These are phyloP conservation scores for Nycticebus coucang DNA, from an alignment of 2,113 vertebrate species.

Conservation along the genomic window DNA sequence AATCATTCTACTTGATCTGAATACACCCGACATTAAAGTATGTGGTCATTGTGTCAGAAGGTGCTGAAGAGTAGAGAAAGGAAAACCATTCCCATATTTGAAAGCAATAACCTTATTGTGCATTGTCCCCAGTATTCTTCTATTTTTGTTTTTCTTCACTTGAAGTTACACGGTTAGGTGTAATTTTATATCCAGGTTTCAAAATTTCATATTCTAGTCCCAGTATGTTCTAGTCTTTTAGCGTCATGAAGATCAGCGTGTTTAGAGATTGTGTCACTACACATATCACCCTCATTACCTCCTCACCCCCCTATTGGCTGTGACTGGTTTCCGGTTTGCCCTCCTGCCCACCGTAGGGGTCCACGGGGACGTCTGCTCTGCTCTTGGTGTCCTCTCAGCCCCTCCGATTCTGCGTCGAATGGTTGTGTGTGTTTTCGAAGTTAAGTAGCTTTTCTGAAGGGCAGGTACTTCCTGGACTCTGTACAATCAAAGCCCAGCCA, in stretches of 20 bases:
- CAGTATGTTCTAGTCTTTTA: background rate
- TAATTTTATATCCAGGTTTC: background rate
- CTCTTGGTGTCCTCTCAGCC: background rate
- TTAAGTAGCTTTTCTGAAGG: background rate
- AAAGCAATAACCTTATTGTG: background rate
- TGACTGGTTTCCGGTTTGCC: background rate
- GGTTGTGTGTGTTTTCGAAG: background rate
- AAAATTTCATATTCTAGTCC: background rate
- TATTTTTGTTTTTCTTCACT: background rate
- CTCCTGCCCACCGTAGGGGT: fast-evolving
- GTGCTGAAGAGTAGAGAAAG: background rate
- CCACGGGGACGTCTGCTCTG: fast-evolving
- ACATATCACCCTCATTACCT: background rate
- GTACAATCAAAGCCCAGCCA: background rate
- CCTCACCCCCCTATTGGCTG: fast-evolving
- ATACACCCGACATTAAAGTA: too few species aligned
- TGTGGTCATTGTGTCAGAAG: background rate
- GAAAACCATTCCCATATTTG: background rate
- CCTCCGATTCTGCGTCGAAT: background rate
- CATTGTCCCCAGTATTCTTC: background rate
- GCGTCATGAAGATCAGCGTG: background rate
- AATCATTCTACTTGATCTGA: too few species aligned
- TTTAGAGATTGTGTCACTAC: background rate
- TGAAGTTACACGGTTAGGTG: too few species aligned
- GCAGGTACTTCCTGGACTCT: background rate